phyloP scores from a whole-genome alignment of 1,140 invertebrate species.

The Neoseiulus cucumeris region DNA sequence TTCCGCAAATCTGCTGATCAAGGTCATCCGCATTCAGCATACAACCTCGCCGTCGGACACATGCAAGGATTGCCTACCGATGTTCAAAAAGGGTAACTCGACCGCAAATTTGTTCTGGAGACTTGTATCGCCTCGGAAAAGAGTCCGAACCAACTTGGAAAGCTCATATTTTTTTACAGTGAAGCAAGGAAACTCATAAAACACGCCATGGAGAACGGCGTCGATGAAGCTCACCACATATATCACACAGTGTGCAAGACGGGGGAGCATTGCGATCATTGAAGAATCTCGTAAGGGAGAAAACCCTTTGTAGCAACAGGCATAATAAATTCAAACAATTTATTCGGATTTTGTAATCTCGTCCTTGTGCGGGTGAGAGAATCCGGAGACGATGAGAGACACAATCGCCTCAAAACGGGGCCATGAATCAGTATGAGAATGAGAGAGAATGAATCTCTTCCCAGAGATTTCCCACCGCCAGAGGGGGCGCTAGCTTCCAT shows the following conservation, averaged over 20 bases:
- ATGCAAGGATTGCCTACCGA: conserved; percentile 29
- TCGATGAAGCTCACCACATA: conserved; percentile 20
- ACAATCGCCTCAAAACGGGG: too few relatives aligned
- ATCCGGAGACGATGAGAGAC: too few relatives aligned
- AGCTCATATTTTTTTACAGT: conserved; percentile 13
- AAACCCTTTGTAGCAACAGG: too few relatives aligned
- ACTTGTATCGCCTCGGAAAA: not conserved
- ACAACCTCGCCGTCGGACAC: conserved; percentile 37
- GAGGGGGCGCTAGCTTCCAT: too few relatives aligned
- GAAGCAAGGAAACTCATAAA: conserved; percentile 21
- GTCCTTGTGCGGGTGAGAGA: too few relatives aligned
- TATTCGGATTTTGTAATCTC: too few relatives aligned
- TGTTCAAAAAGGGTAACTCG: conserved; percentile 28
- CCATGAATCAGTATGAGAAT: too few relatives aligned
- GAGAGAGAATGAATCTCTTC: too few relatives aligned
- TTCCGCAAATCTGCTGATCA: conserved; percentile 36
- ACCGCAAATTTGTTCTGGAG: not conserved
- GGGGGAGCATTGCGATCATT: conserved; percentile 21
- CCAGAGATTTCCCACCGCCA: too few relatives aligned
- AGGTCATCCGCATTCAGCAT: conserved; percentile 36
- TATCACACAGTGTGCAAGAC: conserved; percentile 17
- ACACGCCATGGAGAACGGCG: conserved; percentile 20
- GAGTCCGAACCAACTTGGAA: not conserved
- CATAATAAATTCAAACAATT: too few relatives aligned
- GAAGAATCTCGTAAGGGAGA: not conserved